phyloP scores from a whole-genome alignment of 2,797 vertebrate species.

The Trematomus bernacchii region DNA sequence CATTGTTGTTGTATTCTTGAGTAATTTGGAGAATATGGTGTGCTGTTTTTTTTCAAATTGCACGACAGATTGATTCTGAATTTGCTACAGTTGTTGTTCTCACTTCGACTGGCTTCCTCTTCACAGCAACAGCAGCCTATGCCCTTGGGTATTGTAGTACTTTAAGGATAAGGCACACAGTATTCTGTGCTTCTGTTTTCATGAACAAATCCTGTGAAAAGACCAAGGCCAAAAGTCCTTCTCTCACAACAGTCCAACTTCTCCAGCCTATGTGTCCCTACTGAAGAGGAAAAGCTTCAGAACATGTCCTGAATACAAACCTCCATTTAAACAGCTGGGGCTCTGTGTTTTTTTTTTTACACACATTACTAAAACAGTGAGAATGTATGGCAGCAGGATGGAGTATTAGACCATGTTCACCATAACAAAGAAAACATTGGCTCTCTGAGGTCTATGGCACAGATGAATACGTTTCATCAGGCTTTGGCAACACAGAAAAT shows the following conservation, averaged over 20 bases:
- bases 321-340: not conserved
- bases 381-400: constrained; percentile 3
- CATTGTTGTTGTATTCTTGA: not conserved
- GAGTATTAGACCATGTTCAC: constrained; percentile 10
- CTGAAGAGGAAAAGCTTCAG: not conserved
- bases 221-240: not conserved
- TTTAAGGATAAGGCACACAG: constrained; percentile 8
- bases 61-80: not conserved
- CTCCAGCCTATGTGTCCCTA: not conserved
- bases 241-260: constrained; percentile 2
- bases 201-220: not conserved
- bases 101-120: constrained; percentile 3
- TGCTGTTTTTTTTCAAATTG: not conserved
- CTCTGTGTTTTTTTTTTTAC: not conserved
- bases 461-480: constrained; percentile 8
- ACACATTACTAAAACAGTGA: not conserved
- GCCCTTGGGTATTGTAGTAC: not conserved
- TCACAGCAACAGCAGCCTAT: constrained; percentile 10
- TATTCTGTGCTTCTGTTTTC: not conserved
- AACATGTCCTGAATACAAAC: not conserved
- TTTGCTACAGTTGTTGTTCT: not conserved
- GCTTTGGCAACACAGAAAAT: constrained; percentile 8
- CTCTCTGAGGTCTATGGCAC: constrained; percentile 4
- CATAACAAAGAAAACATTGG: not conserved
- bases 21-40: constrained; percentile 2